Conservation (phyloP, 2,797 vertebrate genomes). For the Eidolon dupreanum region DNA sequence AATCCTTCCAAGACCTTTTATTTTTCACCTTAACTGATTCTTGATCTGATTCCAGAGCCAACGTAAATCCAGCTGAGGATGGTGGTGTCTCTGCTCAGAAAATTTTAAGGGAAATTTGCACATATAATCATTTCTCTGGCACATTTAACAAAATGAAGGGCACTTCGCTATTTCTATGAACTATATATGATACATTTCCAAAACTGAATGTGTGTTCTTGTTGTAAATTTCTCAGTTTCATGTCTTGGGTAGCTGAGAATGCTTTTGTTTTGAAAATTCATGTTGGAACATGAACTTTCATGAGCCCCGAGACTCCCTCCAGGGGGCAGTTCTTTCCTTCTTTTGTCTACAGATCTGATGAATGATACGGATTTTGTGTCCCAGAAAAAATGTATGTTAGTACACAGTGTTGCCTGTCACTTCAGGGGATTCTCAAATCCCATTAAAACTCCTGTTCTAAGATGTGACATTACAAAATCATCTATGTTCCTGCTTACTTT, state of each 20-base stretch:
- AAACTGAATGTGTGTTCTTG: background rate
- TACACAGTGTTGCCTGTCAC: background rate
- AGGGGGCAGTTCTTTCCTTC: background rate
- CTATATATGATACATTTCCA: background rate
- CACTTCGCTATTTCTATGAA: background rate
- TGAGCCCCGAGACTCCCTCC: background rate
- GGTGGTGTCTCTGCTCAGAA: background rate
- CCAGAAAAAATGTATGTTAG: background rate
- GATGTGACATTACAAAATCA: background rate
- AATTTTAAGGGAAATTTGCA: background rate
- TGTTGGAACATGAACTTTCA: background rate
- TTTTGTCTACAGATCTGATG: constrained; percentile 28
- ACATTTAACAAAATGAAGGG: background rate
- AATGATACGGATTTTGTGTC: background rate
- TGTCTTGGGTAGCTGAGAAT: background rate
- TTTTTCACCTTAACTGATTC: background rate
- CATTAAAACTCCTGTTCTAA: background rate
- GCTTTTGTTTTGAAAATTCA: constrained; percentile 32
- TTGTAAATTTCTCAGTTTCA: background rate
- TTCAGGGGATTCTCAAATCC: background rate
- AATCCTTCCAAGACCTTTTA: background rate
- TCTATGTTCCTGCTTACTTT: background rate
- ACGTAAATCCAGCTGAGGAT: background rate
- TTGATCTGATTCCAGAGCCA: background rate
- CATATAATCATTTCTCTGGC: background rate